Base-by-base conservation (phyloP, 2,797 vertebrate genomes). In the Cyprinella venusta region DNA sequence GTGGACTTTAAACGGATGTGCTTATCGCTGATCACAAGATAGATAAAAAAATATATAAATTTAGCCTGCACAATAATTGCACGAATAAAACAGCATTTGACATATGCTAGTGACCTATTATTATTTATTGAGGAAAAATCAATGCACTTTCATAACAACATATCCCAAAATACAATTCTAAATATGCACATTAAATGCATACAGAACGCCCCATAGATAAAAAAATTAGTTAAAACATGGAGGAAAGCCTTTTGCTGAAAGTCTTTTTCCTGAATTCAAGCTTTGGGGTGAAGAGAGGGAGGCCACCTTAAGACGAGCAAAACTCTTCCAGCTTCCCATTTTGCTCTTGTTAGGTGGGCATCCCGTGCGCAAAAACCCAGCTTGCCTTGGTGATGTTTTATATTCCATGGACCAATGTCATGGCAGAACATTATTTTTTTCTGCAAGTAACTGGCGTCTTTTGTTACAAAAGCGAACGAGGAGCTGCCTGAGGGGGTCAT, bases 291-390 rank as follows among this genome's bases (percentile, higher is more conserved):
- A 40, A 24, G 64, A 64, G 52, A 54, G 26, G 84, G 0, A 36
- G 64, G 52, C 56, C 1, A 24, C 30, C 45, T 69, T 38, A 21
- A 16, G 10, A 82, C 69, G 71, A 88, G 74, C 65, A 72, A 30
- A 74, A 19, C 79, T 67, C 54, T 42, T n/a, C 56, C 83, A 61
- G 59, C 15, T 77, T 26, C 65, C 48, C 10, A n/a, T n/a, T 79
- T 0, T 71, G 79, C 69, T 40, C 18, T 78, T 74, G 50, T 79
- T 84, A 40, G 63, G 36, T 52, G 78, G 76, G 61, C 74, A 85
- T 81, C 69, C 67, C 84, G 82, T 91, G 92, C 90, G 91, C 90
- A 88, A 92, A 88, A 89, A 87, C 38, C 1, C 63, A 48, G 40
- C 33, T 71, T n/a, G 50, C 68, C 36, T 82, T 85, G 81, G 86